Percentiles rank a stretch among this genome's conserved stretches.
These are phyloP conservation scores for Sebastes fasciatus DNA, from an alignment of 2,113 vertebrate species.

Conservation along the genomic window DNA sequence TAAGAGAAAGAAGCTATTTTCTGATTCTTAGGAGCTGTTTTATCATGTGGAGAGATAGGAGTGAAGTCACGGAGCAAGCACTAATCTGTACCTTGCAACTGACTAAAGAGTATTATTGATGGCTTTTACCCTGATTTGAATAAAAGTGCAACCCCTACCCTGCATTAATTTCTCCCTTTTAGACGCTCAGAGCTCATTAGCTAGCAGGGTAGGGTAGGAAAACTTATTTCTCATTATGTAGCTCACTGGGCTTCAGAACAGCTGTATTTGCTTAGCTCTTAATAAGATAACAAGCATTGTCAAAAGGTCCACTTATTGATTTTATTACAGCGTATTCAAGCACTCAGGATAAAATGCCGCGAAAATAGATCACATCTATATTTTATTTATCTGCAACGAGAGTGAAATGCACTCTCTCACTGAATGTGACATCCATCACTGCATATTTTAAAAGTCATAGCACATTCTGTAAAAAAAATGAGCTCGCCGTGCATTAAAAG, in stretches of 20 bases:
- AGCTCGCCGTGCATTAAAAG: constrained; percentile 57
- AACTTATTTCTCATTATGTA: constrained; percentile 67
- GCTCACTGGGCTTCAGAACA: constrained; percentile 60
- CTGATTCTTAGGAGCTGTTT: constrained; percentile 67
- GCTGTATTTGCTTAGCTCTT: constrained; percentile 71
- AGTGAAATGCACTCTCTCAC: constrained; percentile 37
- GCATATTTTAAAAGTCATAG: constrained; percentile 71
- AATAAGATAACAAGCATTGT: constrained; percentile 71
- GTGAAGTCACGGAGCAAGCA: constrained; percentile 54
- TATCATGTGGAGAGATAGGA: constrained; percentile 61
- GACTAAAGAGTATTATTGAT: constrained; percentile 75
- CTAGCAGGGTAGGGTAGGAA: constrained; percentile 38
- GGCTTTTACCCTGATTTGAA: constrained; percentile 64
- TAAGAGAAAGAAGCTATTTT: constrained; percentile 71
- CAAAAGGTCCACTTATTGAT: constrained; percentile 71
- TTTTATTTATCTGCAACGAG: constrained; percentile 68
- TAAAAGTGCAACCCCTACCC: constrained; percentile 42
- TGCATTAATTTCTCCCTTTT: constrained; percentile 31
- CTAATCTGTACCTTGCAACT: constrained; percentile 73
- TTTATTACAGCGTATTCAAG: constrained; percentile 60
- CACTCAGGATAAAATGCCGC: constrained; percentile 49
- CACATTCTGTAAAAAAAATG: constrained; percentile 50
- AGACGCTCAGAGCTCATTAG: constrained; percentile 72
- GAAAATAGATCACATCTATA: constrained; percentile 52
- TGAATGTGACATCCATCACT: constrained; percentile 69